Evolutionary conservation across 2,888 invertebrate genomes (phyloP), one percentile per base, ranked within the genome.

Genomic region (Atrina japonica): DNA sequence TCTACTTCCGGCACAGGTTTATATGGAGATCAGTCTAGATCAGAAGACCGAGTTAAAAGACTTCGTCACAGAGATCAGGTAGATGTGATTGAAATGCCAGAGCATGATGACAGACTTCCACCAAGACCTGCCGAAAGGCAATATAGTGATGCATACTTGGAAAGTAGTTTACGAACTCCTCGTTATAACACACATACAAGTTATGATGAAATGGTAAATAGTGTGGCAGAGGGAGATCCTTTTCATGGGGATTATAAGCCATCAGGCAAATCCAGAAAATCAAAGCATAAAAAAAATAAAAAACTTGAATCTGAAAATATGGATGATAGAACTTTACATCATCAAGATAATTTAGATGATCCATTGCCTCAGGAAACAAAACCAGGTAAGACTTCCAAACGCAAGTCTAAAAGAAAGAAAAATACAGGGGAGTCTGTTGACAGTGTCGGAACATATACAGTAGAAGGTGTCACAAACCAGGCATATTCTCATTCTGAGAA

Each of bases 131-230:
- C 74, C 5, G 66, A 75, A 14, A 59, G 81, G 41, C 78, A 82
- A 29, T 67, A 76, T 25, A 78, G 80, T 23, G 81, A 82, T 69
- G 69, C 73, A 1, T 78, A 82, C 61, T 71, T 82, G 16, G 81
- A 82, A 21, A 64, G 72, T 59, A 73, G 69, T 16, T 69, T 78
- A 16, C 72, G 83, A n/a, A 78, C 81, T 21, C 80, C 84, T 7
- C 55, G 79, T 25, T 82, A 81, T 41, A 77, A 77, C 29, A 76
- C 73, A 40, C 52, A 71, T 35, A 65, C 30, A 11, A 67, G 66
- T 30, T 84, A 84, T 59, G 80, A 78, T 68, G 81, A 81, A 11
- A 83, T 81, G 74, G 30, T 82, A 14, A 66, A 66, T 1, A 61
- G 75, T 27, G 59, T 83, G 67, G 74, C 70, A 27, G 68, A 71